Evolutionary conservation across 2,888 invertebrate species (phyloP).

Genomic region (Tetropium fuscum): DNA sequence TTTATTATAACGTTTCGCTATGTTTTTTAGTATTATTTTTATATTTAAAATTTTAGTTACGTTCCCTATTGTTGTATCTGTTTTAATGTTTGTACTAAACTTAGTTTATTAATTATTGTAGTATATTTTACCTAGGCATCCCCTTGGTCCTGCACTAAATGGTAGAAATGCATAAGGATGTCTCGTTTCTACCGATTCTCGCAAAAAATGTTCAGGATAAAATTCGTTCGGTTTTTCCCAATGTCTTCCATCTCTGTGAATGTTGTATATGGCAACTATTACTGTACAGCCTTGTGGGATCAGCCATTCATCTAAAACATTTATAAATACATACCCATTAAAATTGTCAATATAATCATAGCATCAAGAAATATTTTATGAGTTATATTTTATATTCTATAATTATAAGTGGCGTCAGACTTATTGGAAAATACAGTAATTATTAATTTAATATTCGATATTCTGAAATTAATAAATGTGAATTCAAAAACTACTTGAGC

Average conservation of each 20-base stretch:
- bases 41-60: too few species aligned
- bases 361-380: not conserved
- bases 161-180: conserved; percentile 56
- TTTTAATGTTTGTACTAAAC: too few species aligned
- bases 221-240: conserved; percentile 58
- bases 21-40: too few species aligned
- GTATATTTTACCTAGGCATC: conserved; percentile 54
- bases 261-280: conserved; percentile 51
- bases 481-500: too few species aligned
- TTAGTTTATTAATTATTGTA: too few species aligned
- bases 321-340: not conserved
- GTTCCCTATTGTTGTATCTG: too few species aligned
- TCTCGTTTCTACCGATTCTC: conserved; percentile 49
- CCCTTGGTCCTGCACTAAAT: conserved; percentile 57
- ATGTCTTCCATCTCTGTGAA: conserved; percentile 52
- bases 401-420: too few species aligned
- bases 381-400: too few species aligned
- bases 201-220: conserved; percentile 60
- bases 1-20: too few species aligned
- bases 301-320: conserved; percentile 44
- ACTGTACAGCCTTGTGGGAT: conserved; percentile 52
- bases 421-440: too few species aligned
- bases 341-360: not conserved
- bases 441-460: too few species aligned
- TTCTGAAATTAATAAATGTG: too few species aligned